Evolutionary conservation across 2,888 invertebrate species (phyloP), one percentile per base, ranked within the genome.

Genomic region (Axea sp.): DNA sequence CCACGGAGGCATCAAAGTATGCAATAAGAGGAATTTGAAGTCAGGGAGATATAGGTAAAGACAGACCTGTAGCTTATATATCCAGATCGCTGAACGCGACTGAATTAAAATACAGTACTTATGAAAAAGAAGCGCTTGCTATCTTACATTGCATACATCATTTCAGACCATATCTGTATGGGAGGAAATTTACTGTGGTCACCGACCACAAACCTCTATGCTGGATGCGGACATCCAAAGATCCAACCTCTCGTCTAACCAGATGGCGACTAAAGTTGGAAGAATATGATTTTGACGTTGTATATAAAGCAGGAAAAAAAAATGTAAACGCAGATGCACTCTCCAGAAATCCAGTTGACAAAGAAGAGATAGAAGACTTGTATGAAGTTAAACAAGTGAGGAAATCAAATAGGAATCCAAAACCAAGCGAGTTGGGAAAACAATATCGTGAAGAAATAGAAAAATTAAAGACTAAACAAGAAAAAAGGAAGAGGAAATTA

Each of bases 11-110:
- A 3, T 37, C 37, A 5, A n/a, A n/a, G n/a, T 33, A 1, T 33
- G 37, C 37, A 17, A 37, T 37, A 1, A 17, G 37, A 7, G 37
- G 15, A n/a, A 37, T 37, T 4, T 17, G 15, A 5, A 59, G 47
- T 24, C 75, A 76, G 49, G 71, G 71, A 9, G 9, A 37, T 11
- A 37, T 37, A 1, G 37, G 37, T 1, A 37, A 37, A 8, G 15
- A 37, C 5, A 1, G 1, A n/a, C 37, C 15, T 3, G n/a, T 37
- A 6, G 9, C 41, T 11, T 41, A 41, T 11, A 19, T 22, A 24
- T 41, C 41, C 1, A 1, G 17, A 17, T 37, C 37, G 1, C 5
- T 37, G 9, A 37, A 15, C n/a, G 0, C 7, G 2, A 1, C n/a
- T 4, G 37, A 37, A 37, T 1, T 2, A n/a, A 37, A 37, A 1